Percentiles rank a stretch among this genome's conserved stretches.
phyloP scores from a whole-genome alignment of 2,113 vertebrate genomes.

The Danionella cerebrum region DNA sequence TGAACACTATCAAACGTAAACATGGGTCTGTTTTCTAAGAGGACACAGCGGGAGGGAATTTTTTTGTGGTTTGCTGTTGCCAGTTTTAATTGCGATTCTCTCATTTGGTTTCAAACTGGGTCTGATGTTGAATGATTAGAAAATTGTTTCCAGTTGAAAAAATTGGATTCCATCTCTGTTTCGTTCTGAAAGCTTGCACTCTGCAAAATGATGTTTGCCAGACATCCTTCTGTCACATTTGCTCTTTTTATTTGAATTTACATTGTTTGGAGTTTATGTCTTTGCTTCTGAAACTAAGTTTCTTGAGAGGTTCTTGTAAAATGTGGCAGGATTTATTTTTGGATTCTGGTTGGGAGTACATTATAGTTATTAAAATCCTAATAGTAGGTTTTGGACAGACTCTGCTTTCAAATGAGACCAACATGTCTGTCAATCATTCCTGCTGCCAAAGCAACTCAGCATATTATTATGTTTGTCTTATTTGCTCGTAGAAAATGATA shows the following conservation, averaged over 20 bases:
- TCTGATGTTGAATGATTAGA: constrained; percentile 75
- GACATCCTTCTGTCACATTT: not conserved
- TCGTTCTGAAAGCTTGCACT: not conserved
- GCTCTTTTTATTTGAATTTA: constrained; percentile 1
- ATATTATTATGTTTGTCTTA: too few relatives aligned
- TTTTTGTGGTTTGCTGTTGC: constrained; percentile 1
- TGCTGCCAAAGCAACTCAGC: not conserved
- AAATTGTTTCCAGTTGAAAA: constrained; percentile 82
- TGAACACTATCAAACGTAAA: not conserved
- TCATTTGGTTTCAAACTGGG: constrained; percentile 70
- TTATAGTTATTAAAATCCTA: constrained; percentile 18
- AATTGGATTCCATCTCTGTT: constrained; percentile 58
- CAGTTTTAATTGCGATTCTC: constrained; percentile 71
- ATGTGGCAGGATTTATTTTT: not conserved
- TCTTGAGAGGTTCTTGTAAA: not conserved
- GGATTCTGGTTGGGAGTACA: constrained; percentile 4
- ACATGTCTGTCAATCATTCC: not conserved
- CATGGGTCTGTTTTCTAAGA: not conserved
- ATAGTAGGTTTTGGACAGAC: not conserved
- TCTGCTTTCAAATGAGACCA: not conserved
- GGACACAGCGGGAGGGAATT: not conserved
- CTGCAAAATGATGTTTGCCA: not conserved
- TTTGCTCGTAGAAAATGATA: too few relatives aligned
- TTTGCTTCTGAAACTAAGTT: not conserved
- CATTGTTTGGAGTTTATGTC: not conserved